Evolutionary conservation across 2,113 vertebrate species (phyloP).

Genomic region (Alethe castanea): DNA sequence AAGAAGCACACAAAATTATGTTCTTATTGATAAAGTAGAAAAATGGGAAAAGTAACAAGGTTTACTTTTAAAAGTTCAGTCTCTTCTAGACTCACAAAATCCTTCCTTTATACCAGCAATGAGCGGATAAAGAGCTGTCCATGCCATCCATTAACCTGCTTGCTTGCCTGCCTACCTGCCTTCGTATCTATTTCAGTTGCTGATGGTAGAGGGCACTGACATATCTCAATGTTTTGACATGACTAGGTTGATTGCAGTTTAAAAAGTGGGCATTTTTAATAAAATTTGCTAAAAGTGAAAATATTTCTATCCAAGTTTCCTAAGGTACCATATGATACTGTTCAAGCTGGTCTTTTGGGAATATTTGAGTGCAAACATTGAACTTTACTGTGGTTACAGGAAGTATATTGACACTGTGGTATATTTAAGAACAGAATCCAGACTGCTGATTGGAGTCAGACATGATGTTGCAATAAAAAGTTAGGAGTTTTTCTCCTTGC

Average conservation of each 20-base stretch:
- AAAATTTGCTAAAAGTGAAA: not conserved
- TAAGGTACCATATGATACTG: not conserved
- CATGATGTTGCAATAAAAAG: not conserved
- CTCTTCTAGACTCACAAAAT: not conserved
- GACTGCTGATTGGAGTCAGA: not conserved
- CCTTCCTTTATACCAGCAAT: not conserved
- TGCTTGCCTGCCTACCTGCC: not conserved
- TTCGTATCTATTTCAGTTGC: not conserved
- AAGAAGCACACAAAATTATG: not conserved
- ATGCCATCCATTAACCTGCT: fast-evolving
- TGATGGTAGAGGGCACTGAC: not conserved
- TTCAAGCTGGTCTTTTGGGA: not conserved
- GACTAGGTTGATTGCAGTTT: not conserved
- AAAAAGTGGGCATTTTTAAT: not conserved
- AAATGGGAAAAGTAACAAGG: not conserved
- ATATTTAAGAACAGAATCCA: not conserved
- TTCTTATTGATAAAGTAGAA: not conserved
- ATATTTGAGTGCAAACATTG: not conserved
- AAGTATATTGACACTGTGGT: not conserved
- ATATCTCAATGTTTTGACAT: not conserved
- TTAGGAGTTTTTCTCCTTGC: not conserved
- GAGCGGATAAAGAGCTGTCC: not conserved
- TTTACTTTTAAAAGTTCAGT: not conserved
- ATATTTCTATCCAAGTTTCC: not conserved
- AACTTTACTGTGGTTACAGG: not conserved